Evolutionary conservation across 2,888 invertebrate species (phyloP).

Genomic region (Cryptocheilus praepositus): DNA sequence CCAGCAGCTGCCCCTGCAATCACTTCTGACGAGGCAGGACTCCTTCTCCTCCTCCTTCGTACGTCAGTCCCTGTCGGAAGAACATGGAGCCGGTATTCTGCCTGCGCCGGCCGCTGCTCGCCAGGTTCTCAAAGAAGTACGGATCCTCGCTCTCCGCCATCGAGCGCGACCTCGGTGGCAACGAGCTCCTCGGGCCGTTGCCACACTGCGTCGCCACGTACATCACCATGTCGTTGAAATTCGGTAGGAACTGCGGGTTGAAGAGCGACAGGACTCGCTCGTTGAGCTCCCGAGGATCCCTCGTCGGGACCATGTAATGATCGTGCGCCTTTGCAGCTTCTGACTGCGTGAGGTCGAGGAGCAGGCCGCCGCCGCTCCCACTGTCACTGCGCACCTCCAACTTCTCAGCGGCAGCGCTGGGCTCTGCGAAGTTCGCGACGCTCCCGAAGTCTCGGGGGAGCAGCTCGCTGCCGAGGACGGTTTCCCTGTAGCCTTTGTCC

Average conservation of each 20-base stretch:
- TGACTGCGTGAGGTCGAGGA: constrained; percentile 20
- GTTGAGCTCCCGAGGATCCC: constrained; percentile 50
- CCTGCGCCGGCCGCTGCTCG: constrained; percentile 43
- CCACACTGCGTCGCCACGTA: constrained; percentile 58
- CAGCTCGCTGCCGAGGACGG: constrained; percentile 37
- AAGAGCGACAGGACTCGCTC: constrained; percentile 67
- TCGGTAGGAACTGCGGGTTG: constrained; percentile 70
- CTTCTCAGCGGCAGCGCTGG: neutral
- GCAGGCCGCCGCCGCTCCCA: constrained; percentile 26
- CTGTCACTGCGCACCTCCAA: neutral
- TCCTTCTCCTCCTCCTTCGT: constrained; percentile 32
- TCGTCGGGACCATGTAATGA: constrained; percentile 63
- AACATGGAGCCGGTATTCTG: constrained; percentile 49
- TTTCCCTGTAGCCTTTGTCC: constrained; percentile 44
- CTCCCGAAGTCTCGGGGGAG: constrained; percentile 30
- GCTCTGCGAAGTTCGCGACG: constrained; percentile 38
- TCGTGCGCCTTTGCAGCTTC: constrained; percentile 39
- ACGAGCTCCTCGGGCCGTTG: constrained; percentile 44
- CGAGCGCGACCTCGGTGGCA: constrained; percentile 50
- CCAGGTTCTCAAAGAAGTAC: constrained; percentile 40
- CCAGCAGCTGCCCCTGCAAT: constrained; percentile 16
- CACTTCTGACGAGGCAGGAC: constrained; percentile 37
- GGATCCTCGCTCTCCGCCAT: constrained; percentile 44
- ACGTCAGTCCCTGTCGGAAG: constrained; percentile 48
- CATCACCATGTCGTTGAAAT: constrained; percentile 70